A percentile compares a stretch with the other conserved stretches of the same genome.
phyloP scores from a whole-genome alignment of 2,888 invertebrate species.

The Aspidapion aeneum region DNA sequence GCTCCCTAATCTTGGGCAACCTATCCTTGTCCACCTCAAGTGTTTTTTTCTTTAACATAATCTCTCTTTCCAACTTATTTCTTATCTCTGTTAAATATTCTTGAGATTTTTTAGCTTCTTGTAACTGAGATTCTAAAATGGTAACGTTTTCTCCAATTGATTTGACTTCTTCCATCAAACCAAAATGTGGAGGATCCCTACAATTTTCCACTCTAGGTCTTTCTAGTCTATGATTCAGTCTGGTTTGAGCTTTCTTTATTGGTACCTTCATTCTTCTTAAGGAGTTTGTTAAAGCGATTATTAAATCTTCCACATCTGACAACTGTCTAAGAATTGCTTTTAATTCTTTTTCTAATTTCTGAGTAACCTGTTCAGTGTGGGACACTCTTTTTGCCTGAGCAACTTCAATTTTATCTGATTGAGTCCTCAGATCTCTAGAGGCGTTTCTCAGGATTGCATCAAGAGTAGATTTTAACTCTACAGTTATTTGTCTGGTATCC shows the following conservation, averaged over 20 bases:
- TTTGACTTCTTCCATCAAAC: not conserved
- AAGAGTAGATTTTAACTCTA: conserved; percentile 63
- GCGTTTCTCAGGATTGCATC: conserved; percentile 69
- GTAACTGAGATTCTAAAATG: not conserved
- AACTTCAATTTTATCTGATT: conserved; percentile 76
- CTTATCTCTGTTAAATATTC: not conserved
- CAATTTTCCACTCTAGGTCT: conserved; percentile 80
- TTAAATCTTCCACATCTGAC: conserved; percentile 70
- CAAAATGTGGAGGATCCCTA: conserved; percentile 68
- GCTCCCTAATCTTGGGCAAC: not conserved
- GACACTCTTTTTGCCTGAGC: conserved; percentile 70
- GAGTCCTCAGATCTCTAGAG: conserved; percentile 72
- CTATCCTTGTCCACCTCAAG: not conserved
- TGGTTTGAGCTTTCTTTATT: conserved; percentile 70
- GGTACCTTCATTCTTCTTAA: conserved; percentile 61
- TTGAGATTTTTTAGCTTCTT: not conserved
- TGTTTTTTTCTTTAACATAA: not conserved
- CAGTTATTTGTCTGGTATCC: conserved; percentile 68
- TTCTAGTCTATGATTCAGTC: conserved; percentile 69
- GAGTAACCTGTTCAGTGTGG: conserved; percentile 69
- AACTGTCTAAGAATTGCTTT: conserved; percentile 64
- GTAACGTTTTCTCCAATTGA: not conserved
- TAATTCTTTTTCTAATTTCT: conserved; percentile 64
- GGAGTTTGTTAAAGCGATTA: conserved; percentile 62
- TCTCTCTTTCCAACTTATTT: not conserved